These are phyloP conservation scores for Caradrina clavipalpis DNA, from an alignment of 2,888 invertebrate genomes.

Conservation along the genomic window DNA sequence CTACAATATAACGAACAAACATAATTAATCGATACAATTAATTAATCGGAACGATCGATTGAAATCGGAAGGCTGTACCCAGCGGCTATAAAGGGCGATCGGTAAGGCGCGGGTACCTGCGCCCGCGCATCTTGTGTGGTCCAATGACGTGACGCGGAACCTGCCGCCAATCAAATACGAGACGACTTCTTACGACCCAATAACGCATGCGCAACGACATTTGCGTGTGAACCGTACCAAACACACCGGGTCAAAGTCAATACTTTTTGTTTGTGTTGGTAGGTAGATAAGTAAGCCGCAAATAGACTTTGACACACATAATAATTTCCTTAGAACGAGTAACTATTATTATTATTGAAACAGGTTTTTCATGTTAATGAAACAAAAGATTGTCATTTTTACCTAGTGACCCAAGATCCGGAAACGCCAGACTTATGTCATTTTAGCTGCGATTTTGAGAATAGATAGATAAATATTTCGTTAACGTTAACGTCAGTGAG, in stretches of 20 bases:
- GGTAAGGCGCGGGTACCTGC: conserved; percentile 73
- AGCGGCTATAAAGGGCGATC: conserved; percentile 52
- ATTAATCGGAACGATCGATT: conserved; percentile 60
- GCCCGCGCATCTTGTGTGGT: conserved; percentile 78
- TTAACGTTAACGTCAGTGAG: too few species aligned
- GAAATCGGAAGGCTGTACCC: conserved; percentile 47
- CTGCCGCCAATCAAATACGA: conserved; percentile 56
- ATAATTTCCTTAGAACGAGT: conserved; percentile 32
- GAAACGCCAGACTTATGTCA: background rate
- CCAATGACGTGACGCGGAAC: conserved; percentile 65
- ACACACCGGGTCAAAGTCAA: conserved; percentile 43
- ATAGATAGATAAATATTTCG: background rate
- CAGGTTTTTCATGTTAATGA: background rate
- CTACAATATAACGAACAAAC: conserved; percentile 27
- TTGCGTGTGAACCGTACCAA: conserved; percentile 33
- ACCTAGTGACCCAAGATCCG: background rate
- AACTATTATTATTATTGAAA: background rate
- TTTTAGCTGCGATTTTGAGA: background rate
- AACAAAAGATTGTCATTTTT: background rate
- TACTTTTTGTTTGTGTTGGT: conserved; percentile 31
- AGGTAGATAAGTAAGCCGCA: conserved; percentile 27
- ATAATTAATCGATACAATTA: conserved; percentile 52
- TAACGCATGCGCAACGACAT: conserved; percentile 52
- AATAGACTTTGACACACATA: conserved; percentile 15
- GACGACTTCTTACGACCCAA: conserved; percentile 46